Conservation (phyloP, 37 sponge, comb jelly and placozoan genomes). For the Aphrocallistes beatrix region DNA sequence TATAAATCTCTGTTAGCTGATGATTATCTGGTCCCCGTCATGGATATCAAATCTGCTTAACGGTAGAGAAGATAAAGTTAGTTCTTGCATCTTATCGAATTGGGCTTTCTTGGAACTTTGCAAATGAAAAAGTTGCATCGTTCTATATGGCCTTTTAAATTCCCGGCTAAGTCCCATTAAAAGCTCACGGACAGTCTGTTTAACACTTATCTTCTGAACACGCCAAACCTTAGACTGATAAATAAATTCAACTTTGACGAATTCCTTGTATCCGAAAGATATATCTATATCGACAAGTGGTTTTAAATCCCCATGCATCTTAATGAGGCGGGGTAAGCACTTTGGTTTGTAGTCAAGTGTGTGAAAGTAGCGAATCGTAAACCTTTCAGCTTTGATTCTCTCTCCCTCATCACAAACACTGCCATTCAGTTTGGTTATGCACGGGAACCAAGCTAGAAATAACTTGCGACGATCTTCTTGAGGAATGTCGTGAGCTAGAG, state of each 20-base stretch:
- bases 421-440: background rate
- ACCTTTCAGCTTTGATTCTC: background rate
- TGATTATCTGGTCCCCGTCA: background rate
- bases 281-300: background rate
- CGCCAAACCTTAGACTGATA: background rate
- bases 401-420: background rate
- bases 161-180: too few species aligned
- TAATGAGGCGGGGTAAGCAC: background rate
- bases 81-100: background rate
- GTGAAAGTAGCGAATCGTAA: background rate
- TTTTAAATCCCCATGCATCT: background rate
- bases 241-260: background rate
- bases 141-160: too few species aligned
- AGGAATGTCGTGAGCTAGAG: background rate
- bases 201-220: background rate
- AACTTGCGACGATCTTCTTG: background rate
- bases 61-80: background rate
- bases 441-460: background rate
- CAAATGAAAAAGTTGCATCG: too few species aligned
- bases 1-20: background rate
- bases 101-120: too few species aligned
- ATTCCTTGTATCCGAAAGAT: background rate
- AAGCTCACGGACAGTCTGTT: conserved; percentile 17
- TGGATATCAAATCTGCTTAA: background rate
- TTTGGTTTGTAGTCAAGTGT: background rate